phyloP scores from a whole-genome alignment of 2,797 vertebrate genomes.

The Falco biarmicus region DNA sequence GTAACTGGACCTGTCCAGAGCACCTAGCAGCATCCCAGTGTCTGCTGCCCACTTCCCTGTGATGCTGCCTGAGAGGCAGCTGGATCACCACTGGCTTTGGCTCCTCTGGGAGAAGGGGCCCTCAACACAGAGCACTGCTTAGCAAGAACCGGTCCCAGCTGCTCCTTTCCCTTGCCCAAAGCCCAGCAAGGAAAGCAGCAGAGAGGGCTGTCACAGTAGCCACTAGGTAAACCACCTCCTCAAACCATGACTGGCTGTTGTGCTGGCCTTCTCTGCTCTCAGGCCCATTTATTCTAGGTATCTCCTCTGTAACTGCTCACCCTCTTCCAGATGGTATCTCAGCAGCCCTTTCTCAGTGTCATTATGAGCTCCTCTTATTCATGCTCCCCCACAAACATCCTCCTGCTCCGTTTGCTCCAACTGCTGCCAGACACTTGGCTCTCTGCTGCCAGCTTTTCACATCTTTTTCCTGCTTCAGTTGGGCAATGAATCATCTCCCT shows the following conservation, averaged over 20 bases:
- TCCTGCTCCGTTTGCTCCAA: neutral
- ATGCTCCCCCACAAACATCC: rapidly evolving
- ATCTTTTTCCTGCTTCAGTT: neutral
- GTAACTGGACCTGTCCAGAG: neutral
- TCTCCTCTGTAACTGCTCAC: neutral
- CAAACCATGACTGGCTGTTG: neutral
- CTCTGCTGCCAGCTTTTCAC: neutral
- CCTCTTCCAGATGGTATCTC: neutral
- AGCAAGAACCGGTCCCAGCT: neutral
- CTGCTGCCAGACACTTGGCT: neutral
- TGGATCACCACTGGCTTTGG: neutral
- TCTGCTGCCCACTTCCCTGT: neutral
- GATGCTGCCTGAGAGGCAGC: neutral
- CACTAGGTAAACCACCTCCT: neutral
- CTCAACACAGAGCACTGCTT: neutral
- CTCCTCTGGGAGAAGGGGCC: neutral
- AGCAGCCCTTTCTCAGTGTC: neutral
- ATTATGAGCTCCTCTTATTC: neutral
- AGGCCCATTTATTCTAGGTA: neutral
- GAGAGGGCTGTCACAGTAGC: neutral
- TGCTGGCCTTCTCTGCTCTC: neutral
- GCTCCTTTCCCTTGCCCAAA: neutral
- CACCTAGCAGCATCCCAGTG: neutral
- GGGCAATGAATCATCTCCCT: neutral
- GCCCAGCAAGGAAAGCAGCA: neutral